Conservation (phyloP, 2,797 vertebrate genomes). For the Pogoniulus pusillus region DNA sequence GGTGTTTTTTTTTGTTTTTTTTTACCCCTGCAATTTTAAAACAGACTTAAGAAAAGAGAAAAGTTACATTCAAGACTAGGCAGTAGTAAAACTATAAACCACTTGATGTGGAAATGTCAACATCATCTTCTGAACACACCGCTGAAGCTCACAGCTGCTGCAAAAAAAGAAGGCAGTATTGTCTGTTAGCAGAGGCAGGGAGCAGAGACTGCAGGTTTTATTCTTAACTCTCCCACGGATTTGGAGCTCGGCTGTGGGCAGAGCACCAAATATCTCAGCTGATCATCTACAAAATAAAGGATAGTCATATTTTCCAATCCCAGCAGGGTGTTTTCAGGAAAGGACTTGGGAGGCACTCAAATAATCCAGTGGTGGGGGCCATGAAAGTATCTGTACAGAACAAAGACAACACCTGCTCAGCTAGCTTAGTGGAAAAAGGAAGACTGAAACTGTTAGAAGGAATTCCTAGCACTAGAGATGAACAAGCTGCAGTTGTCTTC, state of each 20-base stretch:
- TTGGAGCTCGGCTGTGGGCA: not conserved
- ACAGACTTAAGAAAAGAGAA: not conserved
- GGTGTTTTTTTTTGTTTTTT: not conserved
- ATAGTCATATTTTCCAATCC: slow-evolving; percentile 29
- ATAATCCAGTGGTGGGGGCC: not conserved
- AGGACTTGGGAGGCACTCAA: slow-evolving; percentile 16
- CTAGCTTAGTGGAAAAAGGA: slow-evolving; percentile 40
- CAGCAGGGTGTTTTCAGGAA: slow-evolving; percentile 46
- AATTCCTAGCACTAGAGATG: not conserved
- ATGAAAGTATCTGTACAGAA: slow-evolving; percentile 18
- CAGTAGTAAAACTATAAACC: not conserved
- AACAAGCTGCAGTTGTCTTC: not conserved
- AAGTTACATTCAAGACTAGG: not conserved
- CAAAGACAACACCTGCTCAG: slow-evolving; percentile 46
- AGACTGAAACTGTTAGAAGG: not conserved
- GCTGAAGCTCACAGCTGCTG: slow-evolving; percentile 31
- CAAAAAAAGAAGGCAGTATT: not conserved
- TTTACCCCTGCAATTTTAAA: not conserved
- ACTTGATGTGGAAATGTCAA: not conserved
- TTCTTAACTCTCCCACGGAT: slow-evolving; percentile 40
- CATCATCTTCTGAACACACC: not conserved
- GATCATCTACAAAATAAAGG: slow-evolving; percentile 56
- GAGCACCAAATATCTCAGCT: slow-evolving; percentile 64
- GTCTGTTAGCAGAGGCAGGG: not conserved
- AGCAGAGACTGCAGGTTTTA: slow-evolving; percentile 23